Conservation (phyloP, 2,888 invertebrate species). For the Panzeria rudis region DNA sequence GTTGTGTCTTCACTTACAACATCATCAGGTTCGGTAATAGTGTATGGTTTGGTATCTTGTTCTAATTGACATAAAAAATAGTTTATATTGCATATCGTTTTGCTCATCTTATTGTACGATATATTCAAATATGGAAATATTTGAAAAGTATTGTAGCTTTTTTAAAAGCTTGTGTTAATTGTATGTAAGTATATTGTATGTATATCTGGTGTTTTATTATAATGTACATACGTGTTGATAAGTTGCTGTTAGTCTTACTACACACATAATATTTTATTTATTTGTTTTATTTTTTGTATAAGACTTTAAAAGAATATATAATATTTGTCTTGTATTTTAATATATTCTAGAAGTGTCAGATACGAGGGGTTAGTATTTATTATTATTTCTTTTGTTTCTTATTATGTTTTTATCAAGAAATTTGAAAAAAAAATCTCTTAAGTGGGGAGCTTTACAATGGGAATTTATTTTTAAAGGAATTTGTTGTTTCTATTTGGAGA, state of each 20-base stretch:
- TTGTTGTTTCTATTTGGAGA: not conserved
- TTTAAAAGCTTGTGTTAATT: constrained; percentile 28
- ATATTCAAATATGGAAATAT: not conserved
- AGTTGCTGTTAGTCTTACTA: constrained; percentile 49
- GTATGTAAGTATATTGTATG: constrained; percentile 2
- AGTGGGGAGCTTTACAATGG: not conserved
- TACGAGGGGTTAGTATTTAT: not conserved
- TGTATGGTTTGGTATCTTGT: constrained; percentile 77
- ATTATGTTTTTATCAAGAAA: not conserved
- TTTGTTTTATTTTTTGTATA: constrained; percentile 3
- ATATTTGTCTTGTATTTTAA: constrained; percentile 30
- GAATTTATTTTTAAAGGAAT: constrained; percentile 11
- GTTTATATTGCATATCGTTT: constrained; percentile 61
- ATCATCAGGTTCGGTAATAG: constrained; percentile 83
- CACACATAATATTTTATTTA: constrained; percentile 28
- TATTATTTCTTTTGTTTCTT: not conserved
- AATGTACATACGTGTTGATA: not conserved
- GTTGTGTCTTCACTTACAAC: constrained; percentile 81
- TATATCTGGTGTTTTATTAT: not conserved
- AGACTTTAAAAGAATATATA: constrained; percentile 17
- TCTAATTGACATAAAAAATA: constrained; percentile 71
- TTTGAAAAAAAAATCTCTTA: constrained; percentile 4
- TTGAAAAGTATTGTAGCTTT: not conserved
- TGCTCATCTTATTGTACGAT: constrained; percentile 21
- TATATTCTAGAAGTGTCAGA: constrained; percentile 27